Conservation (phyloP, 2,797 vertebrate species). For the Nannoperca obscura region DNA sequence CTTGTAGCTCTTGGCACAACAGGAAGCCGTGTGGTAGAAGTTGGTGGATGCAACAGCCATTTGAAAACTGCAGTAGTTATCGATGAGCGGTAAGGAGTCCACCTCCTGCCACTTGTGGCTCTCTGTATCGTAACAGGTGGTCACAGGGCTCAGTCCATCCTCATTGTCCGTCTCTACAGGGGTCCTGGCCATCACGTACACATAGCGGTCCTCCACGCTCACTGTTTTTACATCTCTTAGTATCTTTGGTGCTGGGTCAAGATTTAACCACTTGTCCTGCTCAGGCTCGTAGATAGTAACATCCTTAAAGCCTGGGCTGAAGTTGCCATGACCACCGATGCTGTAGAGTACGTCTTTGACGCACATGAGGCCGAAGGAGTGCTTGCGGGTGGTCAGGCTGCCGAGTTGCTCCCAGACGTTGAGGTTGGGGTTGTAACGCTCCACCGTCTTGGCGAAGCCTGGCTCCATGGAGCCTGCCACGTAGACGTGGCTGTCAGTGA, state of each 20-base stretch:
- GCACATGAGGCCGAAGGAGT: constrained; percentile 91
- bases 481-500: constrained; percentile 89
- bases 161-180: constrained; percentile 90
- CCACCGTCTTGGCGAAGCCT: constrained; percentile 92
- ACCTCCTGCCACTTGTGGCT: constrained; percentile 92
- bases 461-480: constrained; percentile 96
- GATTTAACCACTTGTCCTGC: constrained; percentile 90
- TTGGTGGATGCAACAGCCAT: constrained; percentile 91
- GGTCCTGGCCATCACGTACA: constrained; percentile 92
- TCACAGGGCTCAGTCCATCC: constrained; percentile 90
- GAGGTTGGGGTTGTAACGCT: constrained; percentile 90
- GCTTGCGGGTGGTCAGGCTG: constrained; percentile 90
- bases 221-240: constrained; percentile 93
- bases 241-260: constrained; percentile 92
- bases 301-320: constrained; percentile 94
- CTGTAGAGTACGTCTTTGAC: constrained; percentile 90
- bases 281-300: constrained; percentile 91
- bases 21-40: constrained; percentile 94
- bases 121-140: constrained; percentile 91
- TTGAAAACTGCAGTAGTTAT: constrained; percentile 93
- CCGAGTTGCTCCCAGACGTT: constrained; percentile 93
- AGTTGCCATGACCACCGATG: constrained; percentile 93
- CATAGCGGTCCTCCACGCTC: constrained; percentile 89
- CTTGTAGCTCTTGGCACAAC: constrained; percentile 91
- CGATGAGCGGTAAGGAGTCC: constrained; percentile 90